phyloP scores from a whole-genome alignment of 2,113 vertebrate genomes.

The Otolemur garnettii region DNA sequence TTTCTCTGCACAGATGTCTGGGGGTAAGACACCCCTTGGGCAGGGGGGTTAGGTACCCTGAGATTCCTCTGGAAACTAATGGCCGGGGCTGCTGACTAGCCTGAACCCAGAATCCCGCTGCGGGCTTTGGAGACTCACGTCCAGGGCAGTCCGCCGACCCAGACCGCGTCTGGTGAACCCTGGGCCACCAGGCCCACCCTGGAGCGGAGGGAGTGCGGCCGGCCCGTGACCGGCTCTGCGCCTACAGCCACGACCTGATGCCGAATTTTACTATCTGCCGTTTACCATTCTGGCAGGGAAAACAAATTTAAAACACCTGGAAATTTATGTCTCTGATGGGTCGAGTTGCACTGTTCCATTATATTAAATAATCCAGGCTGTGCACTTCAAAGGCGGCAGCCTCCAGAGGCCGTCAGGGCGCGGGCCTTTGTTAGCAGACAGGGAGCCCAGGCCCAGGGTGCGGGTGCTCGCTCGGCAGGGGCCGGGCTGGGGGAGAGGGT shows the following conservation, averaged over 20 bases:
- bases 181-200: background rate
- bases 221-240: background rate
- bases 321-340: conserved; percentile 84
- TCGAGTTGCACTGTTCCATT: conserved; percentile 80
- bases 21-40: background rate
- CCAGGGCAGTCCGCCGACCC: background rate
- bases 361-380: conserved; percentile 83
- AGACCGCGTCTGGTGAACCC: rapidly evolving
- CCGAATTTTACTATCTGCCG: conserved; percentile 78
- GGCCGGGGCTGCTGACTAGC: rapidly evolving
- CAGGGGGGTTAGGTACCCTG: background rate
- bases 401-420: conserved; percentile 45
- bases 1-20: conserved; percentile 63
- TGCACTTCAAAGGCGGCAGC: conserved; percentile 77
- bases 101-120: background rate
- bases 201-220: background rate
- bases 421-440: conserved; percentile 39
- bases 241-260: conserved; percentile 47
- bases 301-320: conserved; percentile 86
- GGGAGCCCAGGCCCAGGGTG: too few species aligned
- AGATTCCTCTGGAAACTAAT: background rate
- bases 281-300: conserved; percentile 80
- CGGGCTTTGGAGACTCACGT: background rate
- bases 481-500: rapidly evolving
- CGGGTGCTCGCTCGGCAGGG: background rate